Base-by-base conservation (phyloP, 2,113 vertebrate genomes). In the Phasianus colchicus region DNA sequence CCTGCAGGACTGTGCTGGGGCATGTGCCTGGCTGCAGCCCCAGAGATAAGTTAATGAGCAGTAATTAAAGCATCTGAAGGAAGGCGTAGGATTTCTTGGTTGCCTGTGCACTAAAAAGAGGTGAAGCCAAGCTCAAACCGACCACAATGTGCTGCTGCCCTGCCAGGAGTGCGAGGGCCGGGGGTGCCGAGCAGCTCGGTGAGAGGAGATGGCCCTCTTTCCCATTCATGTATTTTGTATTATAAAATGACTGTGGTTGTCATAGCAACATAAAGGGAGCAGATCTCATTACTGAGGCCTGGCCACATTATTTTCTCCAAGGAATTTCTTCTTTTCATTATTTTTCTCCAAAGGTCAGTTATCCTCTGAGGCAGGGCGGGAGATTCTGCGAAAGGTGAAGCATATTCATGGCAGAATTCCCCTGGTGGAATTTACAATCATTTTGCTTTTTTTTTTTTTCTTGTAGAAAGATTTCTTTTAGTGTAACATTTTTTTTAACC, bases 331-430 rank as follows among this genome's bases (percentile, higher is more conserved):
- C 98, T 98, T 98, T 98, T 98, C 98, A 98, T 98, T 98, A 98
- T 98, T 98, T 98, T 96, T 97, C 98, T 98, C 98, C 98, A 99
- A 99, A 99, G 99, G 99, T 99, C 99, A 99, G 98, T 98, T 98
- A 98, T 99, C 98, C 98, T 99, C 98, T 98, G 98, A 98, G 98
- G 99, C 98, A 96, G 98, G 98, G 98, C 97, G 98, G 98, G 98
- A 98, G 97, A 98, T 98, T 98, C 98, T 98, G 96, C 84, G 96
- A 98, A 99, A 99, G 98, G 98, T 98, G 98, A 99, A 98, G 98
- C 97, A 98, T 98, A 98, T 99, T 98, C 98, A 98, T 97, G 98
- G 98, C 97, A 96, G 96, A 98, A 98, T 97, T 98, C 97, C 98
- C 98, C 97, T 77, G 98, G 97, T 97, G 98, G 98, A 98, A 98